A percentile compares a stretch with the other conserved stretches of the same genome.
phyloP scores from a whole-genome alignment of 1,140 invertebrate species.

The Drosophila lacertosa region DNA sequence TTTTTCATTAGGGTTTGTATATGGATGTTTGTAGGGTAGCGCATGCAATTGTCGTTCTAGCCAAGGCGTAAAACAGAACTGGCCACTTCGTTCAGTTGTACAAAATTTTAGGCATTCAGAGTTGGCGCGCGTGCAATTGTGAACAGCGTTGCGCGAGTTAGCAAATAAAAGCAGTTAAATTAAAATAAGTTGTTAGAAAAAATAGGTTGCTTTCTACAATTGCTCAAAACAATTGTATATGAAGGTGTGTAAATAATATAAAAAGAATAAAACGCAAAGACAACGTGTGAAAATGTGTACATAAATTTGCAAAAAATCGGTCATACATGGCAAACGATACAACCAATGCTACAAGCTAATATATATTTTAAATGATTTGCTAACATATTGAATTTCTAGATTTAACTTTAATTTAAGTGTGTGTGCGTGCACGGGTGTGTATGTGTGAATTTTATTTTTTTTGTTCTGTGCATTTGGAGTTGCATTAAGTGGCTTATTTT shows the following conservation, averaged over 20 bases:
- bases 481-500: constrained; percentile 24
- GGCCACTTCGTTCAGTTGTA: constrained; percentile 46
- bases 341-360: not conserved
- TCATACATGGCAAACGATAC: constrained; percentile 6
- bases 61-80: constrained; percentile 38
- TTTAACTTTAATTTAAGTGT: not conserved
- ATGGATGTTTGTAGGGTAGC: constrained; percentile 4
- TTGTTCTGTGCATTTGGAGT: constrained; percentile 9
- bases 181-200: constrained; percentile 42
- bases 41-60: constrained; percentile 16
- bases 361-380: constrained; percentile 7
- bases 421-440: not conserved
- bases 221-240: constrained; percentile 44
- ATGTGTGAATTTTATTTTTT: constrained; percentile 2
- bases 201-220: constrained; percentile 12
- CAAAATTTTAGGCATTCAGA: constrained; percentile 73
- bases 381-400: constrained; percentile 7
- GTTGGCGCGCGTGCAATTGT: constrained; percentile 73
- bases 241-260: constrained; percentile 60
- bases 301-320: constrained; percentile 21
- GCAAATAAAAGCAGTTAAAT: constrained; percentile 56
- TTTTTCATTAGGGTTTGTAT: not conserved
- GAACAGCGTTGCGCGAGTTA: constrained; percentile 51
- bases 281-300: constrained; percentile 14
- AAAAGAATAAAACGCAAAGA: not conserved